A percentile compares a stretch with the other conserved stretches of the same genome.
phyloP scores from a whole-genome alignment of 1,140 invertebrate genomes.

The Sminthurinus signatus region DNA sequence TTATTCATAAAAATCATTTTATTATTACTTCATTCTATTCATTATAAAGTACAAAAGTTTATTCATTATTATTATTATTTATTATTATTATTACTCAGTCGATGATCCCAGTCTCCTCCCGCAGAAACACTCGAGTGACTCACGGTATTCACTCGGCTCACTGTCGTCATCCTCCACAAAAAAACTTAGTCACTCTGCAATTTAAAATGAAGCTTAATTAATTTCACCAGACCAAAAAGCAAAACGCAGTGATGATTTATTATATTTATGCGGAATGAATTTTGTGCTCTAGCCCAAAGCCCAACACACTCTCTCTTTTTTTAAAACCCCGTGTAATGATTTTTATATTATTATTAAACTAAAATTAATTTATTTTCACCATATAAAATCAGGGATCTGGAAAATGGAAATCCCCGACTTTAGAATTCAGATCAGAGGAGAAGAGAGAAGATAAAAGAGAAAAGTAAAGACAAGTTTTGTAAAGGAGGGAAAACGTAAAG shows the following conservation, averaged over 20 bases:
- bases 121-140: conserved; percentile 34
- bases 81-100: conserved; percentile 30
- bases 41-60: background rate
- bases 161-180: conserved; percentile 35
- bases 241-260: too few relatives aligned
- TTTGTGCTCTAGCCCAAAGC: too few relatives aligned
- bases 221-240: too few relatives aligned
- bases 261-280: too few relatives aligned
- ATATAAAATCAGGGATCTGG: background rate
- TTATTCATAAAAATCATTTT: background rate
- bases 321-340: too few relatives aligned
- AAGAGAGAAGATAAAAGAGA: conserved; percentile 1
- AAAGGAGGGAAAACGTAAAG: too few relatives aligned
- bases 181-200: too few relatives aligned
- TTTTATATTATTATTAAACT: too few relatives aligned
- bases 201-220: too few relatives aligned
- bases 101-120: conserved; percentile 38
- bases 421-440: background rate
- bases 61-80: background rate
- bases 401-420: background rate
- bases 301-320: too few relatives aligned
- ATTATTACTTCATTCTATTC: background rate
- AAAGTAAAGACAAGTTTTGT: conserved; percentile 1
- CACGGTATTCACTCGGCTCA: conserved; percentile 35
- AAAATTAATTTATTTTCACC: too few relatives aligned